Evolutionary conservation across 2,888 invertebrate species (phyloP), one percentile per base, ranked within the genome.

Genomic region (Hedya salicella): DNA sequence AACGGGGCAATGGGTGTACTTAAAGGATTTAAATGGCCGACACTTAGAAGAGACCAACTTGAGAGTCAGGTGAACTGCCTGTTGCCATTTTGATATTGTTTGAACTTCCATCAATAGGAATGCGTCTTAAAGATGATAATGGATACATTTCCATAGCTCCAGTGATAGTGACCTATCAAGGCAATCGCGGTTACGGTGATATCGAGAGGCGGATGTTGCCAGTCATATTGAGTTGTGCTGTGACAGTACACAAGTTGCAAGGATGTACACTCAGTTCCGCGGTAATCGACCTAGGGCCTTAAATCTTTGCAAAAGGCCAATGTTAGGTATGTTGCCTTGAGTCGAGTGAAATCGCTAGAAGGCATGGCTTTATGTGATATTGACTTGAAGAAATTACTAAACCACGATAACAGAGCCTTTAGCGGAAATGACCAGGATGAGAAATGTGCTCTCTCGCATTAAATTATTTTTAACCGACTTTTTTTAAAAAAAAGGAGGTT

Each of bases 201-300:
- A 68, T 76, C 0, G 75, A 79, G 40, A 16, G 76, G 0, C 36
- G 64, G 36, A 76, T 77, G 76, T 14, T 77, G 17, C 74, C 74
- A 3, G n/a, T 76, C 6, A 76, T 77, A 2, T 69, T 79, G 44
- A 69, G 73, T 36, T 77, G 74, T 73, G 75, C 74, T 0, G 74
- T 76, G 1, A 78, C 76, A 0, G 75, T 75, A 0, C 78, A 76
- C 39, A 75, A 77, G 36, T 60, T 76, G 2, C 76, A 76, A 19
- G 73, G 74, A 21, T 75, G 72, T 0, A 76, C 75, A 0, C 48
- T 76, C 0, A 68, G 77, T 3, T 72, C 8, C 57, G 76, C 77
- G 8, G 75, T 78, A 0, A 72, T 78, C 0, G 72, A 78, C 36
- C 48, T 78, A 1, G 76, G 73, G 0, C 73, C 70, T 19, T 68